Percentiles rank a stretch among this genome's conserved stretches.
phyloP scores from a whole-genome alignment of 2,797 vertebrate species.

The Nyctibius grandis region DNA sequence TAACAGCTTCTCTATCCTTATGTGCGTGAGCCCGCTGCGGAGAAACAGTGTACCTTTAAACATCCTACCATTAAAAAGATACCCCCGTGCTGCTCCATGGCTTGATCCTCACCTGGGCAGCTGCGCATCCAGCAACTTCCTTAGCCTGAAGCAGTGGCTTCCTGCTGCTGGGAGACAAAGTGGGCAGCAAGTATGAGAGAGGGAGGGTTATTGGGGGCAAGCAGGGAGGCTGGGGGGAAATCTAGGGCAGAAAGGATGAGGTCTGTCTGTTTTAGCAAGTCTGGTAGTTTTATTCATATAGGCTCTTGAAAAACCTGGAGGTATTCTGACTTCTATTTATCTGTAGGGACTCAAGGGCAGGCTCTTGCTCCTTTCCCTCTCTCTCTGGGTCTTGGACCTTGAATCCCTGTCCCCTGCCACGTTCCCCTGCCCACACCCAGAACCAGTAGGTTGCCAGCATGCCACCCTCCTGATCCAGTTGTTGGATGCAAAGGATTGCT shows the following conservation, averaged over 20 bases:
- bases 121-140: not conserved
- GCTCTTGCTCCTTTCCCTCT: not conserved
- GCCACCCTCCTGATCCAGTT: not conserved
- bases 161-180: not conserved
- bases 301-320: not conserved
- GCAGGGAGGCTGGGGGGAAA: not conserved
- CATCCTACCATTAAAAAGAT: not conserved
- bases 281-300: conserved; percentile 20
- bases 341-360: not conserved
- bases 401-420: not conserved
- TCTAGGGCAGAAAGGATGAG: not conserved
- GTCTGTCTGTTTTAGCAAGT: conserved; percentile 7
- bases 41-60: not conserved
- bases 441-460: not conserved
- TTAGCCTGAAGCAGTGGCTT: not conserved
- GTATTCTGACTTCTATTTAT: not conserved
- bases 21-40: not conserved
- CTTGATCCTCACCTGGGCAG: not conserved
- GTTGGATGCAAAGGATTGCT: not conserved
- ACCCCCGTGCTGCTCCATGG: not conserved
- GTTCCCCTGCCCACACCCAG: not conserved
- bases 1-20: not conserved
- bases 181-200: not conserved
- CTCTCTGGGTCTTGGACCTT: not conserved
- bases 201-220: not conserved